Evolutionary conservation across 2,113 vertebrate genomes (phyloP).

Genomic region (Prochilodus magdalenae): DNA sequence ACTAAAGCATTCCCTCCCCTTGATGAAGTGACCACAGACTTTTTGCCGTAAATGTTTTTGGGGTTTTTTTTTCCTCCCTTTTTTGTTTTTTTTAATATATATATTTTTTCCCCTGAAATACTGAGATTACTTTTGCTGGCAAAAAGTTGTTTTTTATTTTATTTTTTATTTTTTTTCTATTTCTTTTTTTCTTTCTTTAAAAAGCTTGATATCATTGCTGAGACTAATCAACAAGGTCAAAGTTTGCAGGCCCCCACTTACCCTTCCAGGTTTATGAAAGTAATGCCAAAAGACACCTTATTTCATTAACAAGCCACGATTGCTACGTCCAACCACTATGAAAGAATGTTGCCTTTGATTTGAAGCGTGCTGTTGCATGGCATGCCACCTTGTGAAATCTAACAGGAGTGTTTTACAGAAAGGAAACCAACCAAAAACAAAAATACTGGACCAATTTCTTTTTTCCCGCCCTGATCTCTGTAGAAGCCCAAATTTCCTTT

Average conservation of each 20-base stretch:
- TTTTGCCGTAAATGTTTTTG: constrained; percentile 12
- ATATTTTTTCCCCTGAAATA: neutral
- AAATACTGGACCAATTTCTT: constrained; percentile 36
- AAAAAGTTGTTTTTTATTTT: constrained; percentile 43
- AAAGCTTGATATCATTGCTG: constrained; percentile 30
- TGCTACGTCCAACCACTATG: constrained; percentile 49
- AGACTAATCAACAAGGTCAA: constrained; percentile 44
- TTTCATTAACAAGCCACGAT: neutral
- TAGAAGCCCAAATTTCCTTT: neutral
- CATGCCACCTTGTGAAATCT: constrained; percentile 52
- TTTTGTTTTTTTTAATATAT: constrained; percentile 9
- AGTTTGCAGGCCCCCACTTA: constrained; percentile 2
- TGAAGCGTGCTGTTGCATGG: constrained; percentile 54
- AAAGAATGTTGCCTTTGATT: constrained; percentile 61
- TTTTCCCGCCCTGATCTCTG: neutral
- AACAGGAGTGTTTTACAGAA: constrained; percentile 61
- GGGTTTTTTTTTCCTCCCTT: too few relatives aligned
- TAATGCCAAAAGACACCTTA: constrained; percentile 51
- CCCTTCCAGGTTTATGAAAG: constrained; percentile 30
- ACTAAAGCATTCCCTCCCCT: constrained; percentile 46
- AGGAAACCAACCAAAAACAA: constrained; percentile 46
- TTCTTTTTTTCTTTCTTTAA: too few relatives aligned
- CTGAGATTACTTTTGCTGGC: constrained; percentile 49
- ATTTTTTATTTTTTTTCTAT: too few relatives aligned
- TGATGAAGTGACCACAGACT: constrained; percentile 43